Conservation (phyloP, 2,113 vertebrate genomes). For the Hylia prasina region DNA sequence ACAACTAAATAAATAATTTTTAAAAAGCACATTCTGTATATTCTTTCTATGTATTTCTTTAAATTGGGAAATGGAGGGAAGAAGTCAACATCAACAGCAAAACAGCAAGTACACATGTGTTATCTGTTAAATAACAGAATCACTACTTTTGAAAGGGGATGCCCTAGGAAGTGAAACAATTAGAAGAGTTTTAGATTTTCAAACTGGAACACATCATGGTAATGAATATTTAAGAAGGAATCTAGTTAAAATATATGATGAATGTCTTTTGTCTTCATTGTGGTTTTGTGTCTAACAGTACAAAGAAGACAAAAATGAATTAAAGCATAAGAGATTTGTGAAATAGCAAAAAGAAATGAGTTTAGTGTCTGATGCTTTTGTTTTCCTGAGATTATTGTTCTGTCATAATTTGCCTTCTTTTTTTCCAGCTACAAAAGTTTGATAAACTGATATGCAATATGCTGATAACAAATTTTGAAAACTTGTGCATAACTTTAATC, state of each 20-base stretch:
- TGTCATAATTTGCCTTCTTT: not conserved
- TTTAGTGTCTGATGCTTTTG: not conserved
- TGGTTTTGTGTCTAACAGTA: not conserved
- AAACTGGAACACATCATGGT: constrained; percentile 40
- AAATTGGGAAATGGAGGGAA: not conserved
- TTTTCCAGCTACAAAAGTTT: not conserved
- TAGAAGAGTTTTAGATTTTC: constrained; percentile 44
- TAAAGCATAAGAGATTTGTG: not conserved
- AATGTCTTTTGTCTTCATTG: not conserved
- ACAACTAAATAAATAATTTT: not conserved
- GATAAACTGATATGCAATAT: not conserved
- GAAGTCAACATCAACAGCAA: constrained; percentile 28
- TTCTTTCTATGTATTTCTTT: constrained; percentile 47
- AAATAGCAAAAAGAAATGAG: not conserved
- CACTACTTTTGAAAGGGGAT: constrained; percentile 52
- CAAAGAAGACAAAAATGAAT: not conserved
- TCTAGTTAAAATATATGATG: not conserved
- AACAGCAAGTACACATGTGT: constrained; percentile 45
- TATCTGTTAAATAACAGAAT: constrained; percentile 57
- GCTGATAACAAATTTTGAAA: not conserved
- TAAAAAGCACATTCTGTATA: not conserved
- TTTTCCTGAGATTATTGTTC: not conserved
- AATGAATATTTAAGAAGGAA: constrained; percentile 27
- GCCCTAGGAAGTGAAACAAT: constrained; percentile 61
- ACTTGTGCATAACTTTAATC: not conserved